Evolutionary conservation across 2,888 invertebrate genomes (phyloP).

Genomic region (Branchipolynoe longqiensis): DNA sequence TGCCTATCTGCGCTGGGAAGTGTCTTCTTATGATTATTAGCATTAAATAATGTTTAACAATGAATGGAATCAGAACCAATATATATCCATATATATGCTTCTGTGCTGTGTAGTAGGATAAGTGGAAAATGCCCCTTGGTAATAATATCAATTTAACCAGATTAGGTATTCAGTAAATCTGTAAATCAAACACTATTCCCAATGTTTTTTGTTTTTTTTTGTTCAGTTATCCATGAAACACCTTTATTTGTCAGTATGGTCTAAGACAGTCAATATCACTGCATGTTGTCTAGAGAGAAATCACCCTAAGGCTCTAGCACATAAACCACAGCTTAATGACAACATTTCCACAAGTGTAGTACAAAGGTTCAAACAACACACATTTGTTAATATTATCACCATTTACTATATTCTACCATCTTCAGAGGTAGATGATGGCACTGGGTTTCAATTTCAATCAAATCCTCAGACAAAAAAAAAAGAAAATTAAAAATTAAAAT

Average conservation of each 20-base stretch:
- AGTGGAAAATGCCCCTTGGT: conserved; percentile 38
- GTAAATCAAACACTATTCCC: conserved; percentile 23
- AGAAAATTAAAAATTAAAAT: not conserved
- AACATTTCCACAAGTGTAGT: conserved; percentile 16
- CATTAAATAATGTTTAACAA: too few relatives aligned
- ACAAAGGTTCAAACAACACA: conserved; percentile 3
- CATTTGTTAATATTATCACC: not conserved
- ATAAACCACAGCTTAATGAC: conserved; percentile 16
- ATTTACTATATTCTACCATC: conserved; percentile 7
- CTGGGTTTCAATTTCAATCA: conserved; percentile 50
- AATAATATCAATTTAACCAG: not conserved
- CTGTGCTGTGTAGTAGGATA: conserved; percentile 32
- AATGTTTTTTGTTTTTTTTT: conserved; percentile 9
- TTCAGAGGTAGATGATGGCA: conserved; percentile 32
- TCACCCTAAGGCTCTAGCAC: conserved; percentile 5
- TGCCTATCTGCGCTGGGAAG: too few relatives aligned
- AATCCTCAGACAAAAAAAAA: not conserved
- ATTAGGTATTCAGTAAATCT: not conserved
- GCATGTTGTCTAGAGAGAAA: conserved; percentile 22
- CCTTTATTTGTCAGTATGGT: conserved; percentile 37
- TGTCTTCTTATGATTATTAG: too few relatives aligned
- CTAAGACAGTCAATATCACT: conserved; percentile 24
- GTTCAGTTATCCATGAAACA: conserved; percentile 53
- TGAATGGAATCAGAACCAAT: too few relatives aligned
- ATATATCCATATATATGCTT: too few relatives aligned